phyloP scores from a whole-genome alignment of 2,888 invertebrate genomes.

The Agyllia agylla region DNA sequence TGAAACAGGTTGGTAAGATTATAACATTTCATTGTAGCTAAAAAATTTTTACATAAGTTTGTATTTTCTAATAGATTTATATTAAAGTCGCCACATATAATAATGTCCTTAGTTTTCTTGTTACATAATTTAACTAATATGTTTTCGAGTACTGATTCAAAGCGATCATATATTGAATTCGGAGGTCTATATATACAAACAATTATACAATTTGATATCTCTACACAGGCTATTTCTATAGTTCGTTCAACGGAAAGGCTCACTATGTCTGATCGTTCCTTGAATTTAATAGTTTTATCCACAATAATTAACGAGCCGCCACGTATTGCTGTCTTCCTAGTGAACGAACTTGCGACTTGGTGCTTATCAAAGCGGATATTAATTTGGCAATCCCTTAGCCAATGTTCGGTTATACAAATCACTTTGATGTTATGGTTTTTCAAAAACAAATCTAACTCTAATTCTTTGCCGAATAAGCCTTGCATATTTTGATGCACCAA shows the following conservation, averaged over 20 bases:
- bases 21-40: too few relatives aligned
- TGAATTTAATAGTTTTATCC: too few relatives aligned
- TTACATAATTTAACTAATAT: too few relatives aligned
- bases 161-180: too few relatives aligned
- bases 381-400: slow-evolving; percentile 10
- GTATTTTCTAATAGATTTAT: too few relatives aligned
- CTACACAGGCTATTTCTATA: slow-evolving; percentile 9
- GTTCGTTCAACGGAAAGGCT: slow-evolving; percentile 20
- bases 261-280: neutral
- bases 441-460: slow-evolving; percentile 16
- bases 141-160: too few relatives aligned
- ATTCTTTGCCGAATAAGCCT: neutral
- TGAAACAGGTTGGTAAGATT: too few relatives aligned
- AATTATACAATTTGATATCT: neutral
- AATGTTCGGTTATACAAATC: slow-evolving; percentile 11
- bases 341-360: slow-evolving; percentile 19
- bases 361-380: neutral
- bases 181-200: neutral
- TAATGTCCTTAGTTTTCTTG: too few relatives aligned
- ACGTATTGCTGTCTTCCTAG: slow-evolving; percentile 19
- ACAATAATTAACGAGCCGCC: too few relatives aligned
- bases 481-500: slow-evolving; percentile 30
- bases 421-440: neutral
- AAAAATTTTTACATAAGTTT: too few relatives aligned
- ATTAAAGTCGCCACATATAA: too few relatives aligned